A percentile compares a stretch with the other conserved stretches of the same genome.
phyloP scores from a whole-genome alignment of 2,113 vertebrate species.

The Callaeas wilsoni region DNA sequence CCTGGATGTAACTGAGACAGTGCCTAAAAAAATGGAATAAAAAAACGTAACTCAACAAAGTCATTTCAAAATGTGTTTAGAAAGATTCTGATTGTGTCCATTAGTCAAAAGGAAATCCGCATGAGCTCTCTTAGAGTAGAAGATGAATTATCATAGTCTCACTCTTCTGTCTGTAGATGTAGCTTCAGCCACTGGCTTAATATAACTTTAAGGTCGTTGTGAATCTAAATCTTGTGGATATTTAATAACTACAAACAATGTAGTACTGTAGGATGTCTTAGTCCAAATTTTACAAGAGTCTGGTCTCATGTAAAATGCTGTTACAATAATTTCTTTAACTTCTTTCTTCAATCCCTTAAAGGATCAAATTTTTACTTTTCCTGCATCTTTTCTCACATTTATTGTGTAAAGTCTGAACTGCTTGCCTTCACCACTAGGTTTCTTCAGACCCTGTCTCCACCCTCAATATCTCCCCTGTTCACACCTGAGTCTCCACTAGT shows the following conservation, averaged over 20 bases:
- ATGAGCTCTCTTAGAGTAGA: background rate
- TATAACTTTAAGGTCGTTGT: background rate
- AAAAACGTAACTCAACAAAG: background rate
- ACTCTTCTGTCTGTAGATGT: background rate
- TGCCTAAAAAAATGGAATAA: conserved; percentile 7
- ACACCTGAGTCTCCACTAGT: background rate
- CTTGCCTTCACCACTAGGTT: background rate
- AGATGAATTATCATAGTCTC: background rate
- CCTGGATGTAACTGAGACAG: conserved; percentile 20
- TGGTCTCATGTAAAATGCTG: background rate
- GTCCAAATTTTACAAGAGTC: background rate
- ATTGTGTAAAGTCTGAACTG: background rate
- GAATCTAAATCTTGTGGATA: background rate
- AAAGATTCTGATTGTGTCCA: background rate
- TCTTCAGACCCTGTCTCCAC: background rate
- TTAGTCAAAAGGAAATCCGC: background rate
- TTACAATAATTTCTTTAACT: background rate
- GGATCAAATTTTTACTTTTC: background rate
- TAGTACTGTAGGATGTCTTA: background rate
- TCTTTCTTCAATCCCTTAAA: background rate
- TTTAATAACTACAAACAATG: background rate
- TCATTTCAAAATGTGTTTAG: background rate
- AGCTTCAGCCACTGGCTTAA: background rate
- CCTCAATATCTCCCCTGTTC: background rate
- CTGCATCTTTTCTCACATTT: background rate